Base-by-base conservation (phyloP, 2,113 vertebrate genomes). In the Python bivittatus region DNA sequence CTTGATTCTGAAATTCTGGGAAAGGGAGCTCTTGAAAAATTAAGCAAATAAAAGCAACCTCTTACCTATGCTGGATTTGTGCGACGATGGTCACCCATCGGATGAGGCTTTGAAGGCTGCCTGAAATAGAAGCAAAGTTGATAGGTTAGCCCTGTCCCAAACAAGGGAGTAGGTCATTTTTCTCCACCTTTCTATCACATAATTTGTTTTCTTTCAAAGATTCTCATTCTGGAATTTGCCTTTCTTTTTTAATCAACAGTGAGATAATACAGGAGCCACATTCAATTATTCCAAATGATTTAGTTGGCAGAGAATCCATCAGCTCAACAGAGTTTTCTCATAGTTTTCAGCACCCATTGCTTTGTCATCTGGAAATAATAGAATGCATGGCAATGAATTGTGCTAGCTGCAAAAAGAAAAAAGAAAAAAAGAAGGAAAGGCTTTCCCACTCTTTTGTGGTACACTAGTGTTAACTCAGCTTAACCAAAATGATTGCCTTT, bases 331-430 rank as follows among this genome's bases (percentile, higher is more conserved):
- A 97, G 97, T 97, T 98, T 98, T 97, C 97, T 97, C 97, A 97
- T 97, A 97, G 93, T 96, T 98, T 98, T 98, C 97, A 97, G 96
- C 97, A 97, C 96, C 20, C 92, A 94, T 98, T 84, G 96, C 96
- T 90, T 95, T 96, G 94, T 97, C 98, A 98, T 98, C 98, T 98
- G 98, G 97, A 98, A 97, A 98, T 98, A 98, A 98, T 98, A 97
- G 95, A 97, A 97, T 95, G 86, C 95, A 95, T 95, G 95, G 96
- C 94, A 96, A 88, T 95, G 96, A 97, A 97, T 96, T 97, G 89
- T 96, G 15, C 96, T 97, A 96, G 96, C 96, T 96, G 89, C 94
- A 92, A 97, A 97, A 96, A 93, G 93, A 2, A 13, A 3, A 20
- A 29, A 38, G 15, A 12, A n/a, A 23, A 23, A 90, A 83, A 54